phyloP scores from a whole-genome alignment of 2,113 vertebrate genomes.

The Columba livia region DNA sequence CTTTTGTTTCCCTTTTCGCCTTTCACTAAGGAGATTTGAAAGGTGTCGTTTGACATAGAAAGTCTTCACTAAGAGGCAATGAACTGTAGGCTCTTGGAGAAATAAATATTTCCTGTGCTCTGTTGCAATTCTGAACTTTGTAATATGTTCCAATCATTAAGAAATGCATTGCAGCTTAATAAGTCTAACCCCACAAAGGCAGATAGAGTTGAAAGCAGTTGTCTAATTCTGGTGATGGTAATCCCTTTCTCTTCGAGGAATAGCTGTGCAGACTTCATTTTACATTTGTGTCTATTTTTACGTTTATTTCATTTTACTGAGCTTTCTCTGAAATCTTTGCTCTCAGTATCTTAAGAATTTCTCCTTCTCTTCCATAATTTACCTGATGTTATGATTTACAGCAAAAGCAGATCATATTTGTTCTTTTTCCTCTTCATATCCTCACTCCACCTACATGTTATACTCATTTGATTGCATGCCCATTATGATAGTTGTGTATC shows the following conservation, averaged over 20 bases:
- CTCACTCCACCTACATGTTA: background rate
- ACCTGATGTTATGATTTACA: background rate
- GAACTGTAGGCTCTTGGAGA: background rate
- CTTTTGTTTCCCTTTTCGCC: background rate
- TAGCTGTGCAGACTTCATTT: background rate
- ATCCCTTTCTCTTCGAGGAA: background rate
- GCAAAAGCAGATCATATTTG: background rate
- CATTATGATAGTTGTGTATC: background rate
- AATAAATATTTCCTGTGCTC: conserved; percentile 41
- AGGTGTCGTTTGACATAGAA: background rate
- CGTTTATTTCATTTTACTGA: background rate
- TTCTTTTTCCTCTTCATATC: background rate
- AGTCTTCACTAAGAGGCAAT: background rate
- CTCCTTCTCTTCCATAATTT: background rate
- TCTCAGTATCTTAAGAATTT: background rate
- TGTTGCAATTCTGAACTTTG: conserved; percentile 32
- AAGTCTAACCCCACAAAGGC: background rate
- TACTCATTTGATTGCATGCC: background rate
- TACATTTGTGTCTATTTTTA: background rate
- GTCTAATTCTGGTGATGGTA: background rate
- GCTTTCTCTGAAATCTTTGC: background rate
- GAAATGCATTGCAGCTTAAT: conserved; percentile 17
- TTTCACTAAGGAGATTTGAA: conserved; percentile 15
- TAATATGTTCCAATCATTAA: conserved; percentile 14
- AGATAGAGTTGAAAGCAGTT: conserved; percentile 2